phyloP scores from a whole-genome alignment of 1,140 invertebrate species.

The Sarcophaga peregrina region DNA sequence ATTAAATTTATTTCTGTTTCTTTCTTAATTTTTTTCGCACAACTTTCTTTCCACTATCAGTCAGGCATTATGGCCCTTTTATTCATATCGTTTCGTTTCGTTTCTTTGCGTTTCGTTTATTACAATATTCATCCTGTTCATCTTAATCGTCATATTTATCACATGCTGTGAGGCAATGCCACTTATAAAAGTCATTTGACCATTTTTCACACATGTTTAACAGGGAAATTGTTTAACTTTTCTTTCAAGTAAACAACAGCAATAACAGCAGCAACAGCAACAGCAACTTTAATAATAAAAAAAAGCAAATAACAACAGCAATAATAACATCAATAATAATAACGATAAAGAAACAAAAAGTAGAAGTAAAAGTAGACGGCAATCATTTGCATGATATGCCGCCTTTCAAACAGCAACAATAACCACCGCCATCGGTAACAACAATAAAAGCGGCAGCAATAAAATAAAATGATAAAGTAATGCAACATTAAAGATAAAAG shows the following conservation, averaged over 20 bases:
- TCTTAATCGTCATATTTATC: background rate
- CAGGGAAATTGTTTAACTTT: background rate
- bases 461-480: too few relatives aligned
- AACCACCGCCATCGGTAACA: background rate
- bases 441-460: background rate
- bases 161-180: background rate
- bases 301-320: background rate
- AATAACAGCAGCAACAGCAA: background rate
- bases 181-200: constrained; percentile 3
- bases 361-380: background rate
- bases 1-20: too few relatives aligned
- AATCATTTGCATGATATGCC: constrained; percentile 1
- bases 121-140: background rate
- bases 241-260: background rate
- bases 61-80: too few relatives aligned
- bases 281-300: constrained; percentile 3
- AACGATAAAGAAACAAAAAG: background rate
- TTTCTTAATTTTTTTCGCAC: too few relatives aligned
- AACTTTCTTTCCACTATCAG: background rate
- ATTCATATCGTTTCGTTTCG: too few relatives aligned
- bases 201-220: constrained; percentile 10
- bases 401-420: background rate
- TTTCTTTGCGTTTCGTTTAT: too few relatives aligned
- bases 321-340: constrained; percentile 11
- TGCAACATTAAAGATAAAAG: background rate